Evolutionary conservation across 1,140 invertebrate genomes (phyloP), one percentile per base, ranked within the genome.

Genomic region (Panonychus citri): DNA sequence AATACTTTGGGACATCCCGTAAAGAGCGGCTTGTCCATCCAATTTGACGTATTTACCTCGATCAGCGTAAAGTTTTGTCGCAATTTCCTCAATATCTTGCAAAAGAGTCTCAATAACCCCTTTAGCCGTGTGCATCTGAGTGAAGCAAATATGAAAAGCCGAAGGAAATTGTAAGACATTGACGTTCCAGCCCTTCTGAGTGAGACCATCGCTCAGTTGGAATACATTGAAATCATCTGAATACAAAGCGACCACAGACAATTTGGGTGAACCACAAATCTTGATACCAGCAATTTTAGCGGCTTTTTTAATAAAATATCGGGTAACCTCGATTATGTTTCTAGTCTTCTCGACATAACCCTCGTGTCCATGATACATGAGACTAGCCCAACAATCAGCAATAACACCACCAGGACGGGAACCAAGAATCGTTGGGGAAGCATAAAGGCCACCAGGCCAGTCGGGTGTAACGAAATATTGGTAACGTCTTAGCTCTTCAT

Each of bases 381-480:
- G 73, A 5, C 90, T 82, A 3, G 93, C 87, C 95, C 95, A 99
- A 67, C 88, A 94, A 19, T 86, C 79, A 19, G 95, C 91, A 62
- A 98, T 93, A 54, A 82, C 78, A 21, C 39, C 66, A 50, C 66
- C 66, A 49, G 63, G 52, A 12, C 66, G 59, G 61, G 66, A 68
- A 10, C 67, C 66, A 59, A 49, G 13, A 57, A 76, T 61, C 8
- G 88, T 91, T 19, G 94, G 90, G 17, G 91, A 95, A 3, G 89
- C 93, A 71, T 99, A 99, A 55, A 97, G 86, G 58, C 95, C 95
- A 59, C 95, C 95, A 2, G 89, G 87, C 95, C 95, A 99, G 66
- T 97, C 86, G 0, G 90, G 84, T 51, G 81, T 80, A 12, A 90
- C 80, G 57, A 89, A 95, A 69, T 83, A 98, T 72, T 99, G 95